Percentiles rank a stretch among this genome's conserved stretches.
Evolutionary conservation across 2,113 vertebrate species (phyloP).

Genomic region (Gorilla gorilla): DNA sequence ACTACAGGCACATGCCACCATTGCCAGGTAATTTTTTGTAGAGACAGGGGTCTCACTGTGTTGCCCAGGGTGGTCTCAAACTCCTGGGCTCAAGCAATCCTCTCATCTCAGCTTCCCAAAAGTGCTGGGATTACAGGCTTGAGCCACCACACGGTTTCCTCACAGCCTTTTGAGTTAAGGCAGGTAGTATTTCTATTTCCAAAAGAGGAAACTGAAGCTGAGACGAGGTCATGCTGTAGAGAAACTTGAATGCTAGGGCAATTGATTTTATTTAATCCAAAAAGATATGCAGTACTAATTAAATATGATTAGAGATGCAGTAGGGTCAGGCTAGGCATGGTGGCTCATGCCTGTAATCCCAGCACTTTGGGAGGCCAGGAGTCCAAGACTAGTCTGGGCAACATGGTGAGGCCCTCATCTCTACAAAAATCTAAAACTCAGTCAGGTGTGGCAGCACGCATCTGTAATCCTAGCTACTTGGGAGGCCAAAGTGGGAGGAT

Average conservation of each 20-base stretch:
- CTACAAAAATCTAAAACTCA: too few species aligned
- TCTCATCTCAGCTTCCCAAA: not conserved
- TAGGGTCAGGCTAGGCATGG: too few species aligned
- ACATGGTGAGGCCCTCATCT: too few species aligned
- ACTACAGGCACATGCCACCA: not conserved
- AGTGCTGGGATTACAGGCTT: not conserved
- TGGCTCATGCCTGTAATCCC: too few species aligned
- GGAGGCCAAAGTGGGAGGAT: too few species aligned
- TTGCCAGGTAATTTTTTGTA: not conserved
- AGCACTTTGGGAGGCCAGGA: too few species aligned
- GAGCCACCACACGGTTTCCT: too few species aligned
- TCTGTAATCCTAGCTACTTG: too few species aligned
- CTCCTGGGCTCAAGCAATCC: not conserved
- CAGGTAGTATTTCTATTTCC: not conserved
- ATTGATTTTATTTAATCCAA: not conserved
- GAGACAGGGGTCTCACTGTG: not conserved
- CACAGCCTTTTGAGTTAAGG: too few species aligned
- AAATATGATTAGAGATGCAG: not conserved
- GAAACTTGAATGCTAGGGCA: not conserved
- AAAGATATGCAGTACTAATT: not conserved
- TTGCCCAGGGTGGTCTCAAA: not conserved
- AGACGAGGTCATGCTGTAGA: not conserved
- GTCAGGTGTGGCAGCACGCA: too few species aligned
- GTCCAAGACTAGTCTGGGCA: too few species aligned
- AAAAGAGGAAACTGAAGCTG: not conserved